These are phyloP conservation scores for Myiopsitta monachus DNA, from an alignment of 2,113 vertebrate species.

Conservation along the genomic window DNA sequence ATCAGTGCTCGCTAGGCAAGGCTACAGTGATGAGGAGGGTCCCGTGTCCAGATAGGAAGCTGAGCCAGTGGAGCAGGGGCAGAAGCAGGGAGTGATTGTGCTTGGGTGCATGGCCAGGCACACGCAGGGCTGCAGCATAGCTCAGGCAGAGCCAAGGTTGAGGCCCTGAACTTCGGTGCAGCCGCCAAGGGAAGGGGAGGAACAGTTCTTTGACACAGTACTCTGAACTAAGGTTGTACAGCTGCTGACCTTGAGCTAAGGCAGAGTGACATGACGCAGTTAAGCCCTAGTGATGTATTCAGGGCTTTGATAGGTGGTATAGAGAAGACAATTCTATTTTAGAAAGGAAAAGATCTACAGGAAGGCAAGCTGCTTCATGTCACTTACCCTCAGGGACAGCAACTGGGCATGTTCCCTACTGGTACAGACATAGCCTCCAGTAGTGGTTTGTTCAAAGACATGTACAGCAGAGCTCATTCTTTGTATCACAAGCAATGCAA, in stretches of 20 bases:
- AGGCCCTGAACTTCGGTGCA: not conserved
- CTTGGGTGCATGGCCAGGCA: not conserved
- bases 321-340: not conserved
- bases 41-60: not conserved
- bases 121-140: not conserved
- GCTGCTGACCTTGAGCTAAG: not conserved
- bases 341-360: not conserved
- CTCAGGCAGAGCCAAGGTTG: not conserved
- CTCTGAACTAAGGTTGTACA: not conserved
- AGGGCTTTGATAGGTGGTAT: not conserved
- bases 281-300: not conserved
- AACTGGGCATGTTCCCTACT: not conserved
- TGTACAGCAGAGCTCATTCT: not conserved
- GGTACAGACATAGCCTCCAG: not conserved
- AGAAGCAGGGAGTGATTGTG: accelerated
- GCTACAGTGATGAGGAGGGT: not conserved
- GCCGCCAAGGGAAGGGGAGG: not conserved
- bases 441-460: not conserved
- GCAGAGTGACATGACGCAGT: not conserved
- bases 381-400: not conserved
- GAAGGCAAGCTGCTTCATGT: not conserved
- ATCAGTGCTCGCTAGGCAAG: not conserved
- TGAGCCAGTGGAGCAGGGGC: accelerated
- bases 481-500: not conserved
- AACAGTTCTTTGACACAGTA: not conserved